A percentile compares a stretch with the other conserved stretches of the same genome.
Conservation (phyloP, 1,140 invertebrate genomes). For the Anthonomus grandis region DNA sequence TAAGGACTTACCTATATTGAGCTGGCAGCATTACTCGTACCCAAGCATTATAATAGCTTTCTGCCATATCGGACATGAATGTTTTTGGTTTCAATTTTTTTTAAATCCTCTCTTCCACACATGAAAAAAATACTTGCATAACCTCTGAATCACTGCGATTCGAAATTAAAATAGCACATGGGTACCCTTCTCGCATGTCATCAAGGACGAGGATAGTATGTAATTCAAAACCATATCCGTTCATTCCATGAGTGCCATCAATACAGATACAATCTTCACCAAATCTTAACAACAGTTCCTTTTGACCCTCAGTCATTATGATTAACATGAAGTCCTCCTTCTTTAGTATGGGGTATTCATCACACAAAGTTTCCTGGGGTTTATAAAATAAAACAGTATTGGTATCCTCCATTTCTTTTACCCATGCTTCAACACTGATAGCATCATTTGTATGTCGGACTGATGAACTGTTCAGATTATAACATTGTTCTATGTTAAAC, state of each 20-base stretch:
- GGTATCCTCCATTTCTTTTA: conserved; percentile 3
- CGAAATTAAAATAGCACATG: conserved; percentile 13
- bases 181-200: conserved; percentile 13
- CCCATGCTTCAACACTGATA: conserved; percentile 13
- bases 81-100: not conserved
- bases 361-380: not conserved
- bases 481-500: conserved; percentile 7
- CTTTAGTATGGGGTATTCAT: conserved; percentile 4
- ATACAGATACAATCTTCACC: conserved; percentile 17
- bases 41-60: conserved; percentile 20
- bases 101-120: not conserved
- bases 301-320: conserved; percentile 8
- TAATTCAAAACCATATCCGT: conserved; percentile 16
- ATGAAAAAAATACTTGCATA: conserved; percentile 3
- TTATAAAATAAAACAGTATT: conserved; percentile 12
- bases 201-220: conserved; percentile 14
- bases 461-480: not conserved
- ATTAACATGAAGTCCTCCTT: conserved; percentile 3
- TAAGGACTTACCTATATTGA: too few species aligned
- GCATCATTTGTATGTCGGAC: conserved; percentile 3
- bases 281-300: conserved; percentile 10
- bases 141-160: conserved; percentile 5
- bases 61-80: conserved; percentile 15
- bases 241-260: conserved; percentile 20
- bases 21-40: conserved; percentile 10